Evolutionary conservation across 1,140 invertebrate species (phyloP).

Genomic region (Pseudomyrmex gracilis): DNA sequence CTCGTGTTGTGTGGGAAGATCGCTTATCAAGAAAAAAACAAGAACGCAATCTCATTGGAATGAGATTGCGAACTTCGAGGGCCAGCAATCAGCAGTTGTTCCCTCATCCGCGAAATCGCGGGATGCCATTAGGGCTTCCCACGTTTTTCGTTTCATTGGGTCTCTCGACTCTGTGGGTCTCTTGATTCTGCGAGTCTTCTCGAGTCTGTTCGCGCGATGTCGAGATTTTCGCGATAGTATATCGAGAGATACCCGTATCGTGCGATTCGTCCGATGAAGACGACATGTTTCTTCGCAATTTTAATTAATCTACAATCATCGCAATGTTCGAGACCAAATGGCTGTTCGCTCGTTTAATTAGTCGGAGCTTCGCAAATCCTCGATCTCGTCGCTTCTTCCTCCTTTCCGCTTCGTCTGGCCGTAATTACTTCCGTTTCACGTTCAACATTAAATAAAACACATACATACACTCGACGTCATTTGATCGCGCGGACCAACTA

Average conservation of each 20-base stretch:
- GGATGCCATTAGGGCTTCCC: conserved; percentile 3
- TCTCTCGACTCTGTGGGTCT: too few relatives aligned
- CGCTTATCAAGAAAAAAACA: neutral
- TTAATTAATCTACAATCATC: conserved; percentile 57
- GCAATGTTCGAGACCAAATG: conserved; percentile 37
- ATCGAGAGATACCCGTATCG: neutral
- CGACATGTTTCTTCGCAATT: conserved; percentile 20
- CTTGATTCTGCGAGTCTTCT: conserved; percentile 4
- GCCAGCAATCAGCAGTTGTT: conserved; percentile 24
- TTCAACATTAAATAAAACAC: conserved; percentile 63
- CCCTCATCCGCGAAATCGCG: conserved; percentile 29
- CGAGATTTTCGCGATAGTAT: conserved; percentile 15
- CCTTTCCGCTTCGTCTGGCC: conserved; percentile 32
- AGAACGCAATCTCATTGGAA: neutral
- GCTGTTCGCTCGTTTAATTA: conserved; percentile 46
- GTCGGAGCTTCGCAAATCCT: conserved; percentile 13
- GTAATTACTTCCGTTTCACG: conserved; percentile 58
- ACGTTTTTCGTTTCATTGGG: conserved; percentile 31
- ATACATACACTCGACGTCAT: conserved; percentile 4
- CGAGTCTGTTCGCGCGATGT: neutral
- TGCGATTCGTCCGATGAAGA: neutral
- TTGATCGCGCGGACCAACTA: conserved; percentile 6
- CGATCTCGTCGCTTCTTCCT: conserved; percentile 8
- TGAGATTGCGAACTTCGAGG: neutral
- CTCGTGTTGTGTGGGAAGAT: too few relatives aligned